phyloP scores from a whole-genome alignment of 53 echinoderm and acorn worm genomes.

The Astropecten irregularis region DNA sequence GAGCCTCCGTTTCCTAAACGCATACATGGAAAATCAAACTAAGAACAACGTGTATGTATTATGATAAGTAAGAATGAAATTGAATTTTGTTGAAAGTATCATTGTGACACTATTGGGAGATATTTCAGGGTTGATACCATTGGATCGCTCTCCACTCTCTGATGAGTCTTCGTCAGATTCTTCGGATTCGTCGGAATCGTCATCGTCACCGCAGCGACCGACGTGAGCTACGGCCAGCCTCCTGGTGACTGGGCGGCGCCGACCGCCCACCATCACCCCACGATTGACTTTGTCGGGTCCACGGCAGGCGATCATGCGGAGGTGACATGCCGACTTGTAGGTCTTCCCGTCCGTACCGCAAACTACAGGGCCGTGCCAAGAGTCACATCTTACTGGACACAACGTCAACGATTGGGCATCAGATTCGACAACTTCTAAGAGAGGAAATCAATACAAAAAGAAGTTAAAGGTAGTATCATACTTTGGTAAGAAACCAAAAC shows the following conservation, averaged over 20 bases:
- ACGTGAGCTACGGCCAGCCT: not conserved
- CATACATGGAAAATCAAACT: too few species aligned
- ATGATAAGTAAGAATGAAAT: too few species aligned
- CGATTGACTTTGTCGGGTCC: not conserved
- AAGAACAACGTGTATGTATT: too few species aligned
- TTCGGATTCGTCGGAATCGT: too few species aligned
- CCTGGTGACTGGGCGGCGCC: not conserved
- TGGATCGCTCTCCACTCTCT: too few species aligned
- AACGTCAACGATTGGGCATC: not conserved
- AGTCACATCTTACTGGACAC: not conserved
- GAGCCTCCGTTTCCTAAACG: too few species aligned
- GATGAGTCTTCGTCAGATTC: too few species aligned
- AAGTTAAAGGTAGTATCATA: too few species aligned
- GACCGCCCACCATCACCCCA: not conserved
- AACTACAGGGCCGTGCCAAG: not conserved
- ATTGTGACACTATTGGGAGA: too few species aligned
- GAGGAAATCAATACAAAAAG: not conserved
- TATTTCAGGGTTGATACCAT: too few species aligned
- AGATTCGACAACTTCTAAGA: not conserved
- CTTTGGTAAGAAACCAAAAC: too few species aligned
- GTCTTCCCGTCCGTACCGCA: constrained; percentile 4
- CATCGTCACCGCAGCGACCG: not conserved
- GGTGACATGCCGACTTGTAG: not conserved
- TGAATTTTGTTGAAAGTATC: too few species aligned
- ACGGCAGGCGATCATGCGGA: not conserved